Base-by-base conservation (phyloP, 1,140 invertebrate species). In the Pseudomyrmex pallidus region DNA sequence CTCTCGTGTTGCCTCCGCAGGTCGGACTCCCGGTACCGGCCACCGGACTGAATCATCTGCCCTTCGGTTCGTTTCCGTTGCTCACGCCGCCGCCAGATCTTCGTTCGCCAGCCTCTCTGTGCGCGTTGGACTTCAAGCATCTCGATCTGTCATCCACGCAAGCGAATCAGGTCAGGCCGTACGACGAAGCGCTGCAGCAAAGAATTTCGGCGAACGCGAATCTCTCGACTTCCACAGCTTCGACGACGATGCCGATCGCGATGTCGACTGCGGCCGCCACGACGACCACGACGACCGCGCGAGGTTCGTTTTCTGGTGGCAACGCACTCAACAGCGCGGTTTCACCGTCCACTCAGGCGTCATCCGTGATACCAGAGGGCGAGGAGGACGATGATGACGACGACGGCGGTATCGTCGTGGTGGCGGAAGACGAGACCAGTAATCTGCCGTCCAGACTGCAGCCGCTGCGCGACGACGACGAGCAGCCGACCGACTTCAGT, bases 61-160 rank as follows among this genome's bases (percentile, higher is more conserved):
- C 97, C 1, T 97, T 97, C 88, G 96, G 96, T 52, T 95, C 96
- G 1, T 97, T 97, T 87, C 97, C 97, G 7, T 90, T 97, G 20
- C 91, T 98, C 2, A 97, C 97, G 9, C 96, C 96, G 46, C 96
- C 96, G 5, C 96, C 96, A n/a, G 97, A 96, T 87, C 94, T 97
- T 84, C 94, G 96, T 66, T 96, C 95, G 74, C 95, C 94, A 85
- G 94, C 95, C 12, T 95, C 95, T 1, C 90, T 96, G 48, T 94
- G 96, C 20, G 95, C 95, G 10, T 90, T 97, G 46, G 96, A 97
- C 82, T 96, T 96, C 77, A 97, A 97, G 90, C 96, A 96, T 90
- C 90, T 96, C 4, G 96, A 96, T 85, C 89, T 96, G n/a, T 95
- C 94, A 66, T 90, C 94, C 57, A 50, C 90, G 90, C 89, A 91